These are phyloP conservation scores for Peromyscus maniculatus DNA, from an alignment of 2,113 vertebrate species.

Conservation along the genomic window DNA sequence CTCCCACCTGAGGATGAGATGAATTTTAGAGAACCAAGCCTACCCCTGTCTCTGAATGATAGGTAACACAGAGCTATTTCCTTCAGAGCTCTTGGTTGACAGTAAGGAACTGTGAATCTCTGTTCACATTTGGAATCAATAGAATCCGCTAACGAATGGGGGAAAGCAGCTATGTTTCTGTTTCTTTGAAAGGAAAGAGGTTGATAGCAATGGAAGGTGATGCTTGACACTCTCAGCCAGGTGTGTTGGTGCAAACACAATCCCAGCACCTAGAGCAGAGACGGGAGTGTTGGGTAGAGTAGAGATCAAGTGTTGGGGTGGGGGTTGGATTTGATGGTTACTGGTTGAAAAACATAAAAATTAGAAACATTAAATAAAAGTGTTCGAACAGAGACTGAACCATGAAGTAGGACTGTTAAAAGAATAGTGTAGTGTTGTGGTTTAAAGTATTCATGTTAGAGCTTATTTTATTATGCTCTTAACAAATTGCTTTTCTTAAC, in stretches of 20 bases:
- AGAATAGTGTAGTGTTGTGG: conserved; percentile 56
- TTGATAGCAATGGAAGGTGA: conserved; percentile 77
- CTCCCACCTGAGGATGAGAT: background rate
- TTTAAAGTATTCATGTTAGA: conserved; percentile 80
- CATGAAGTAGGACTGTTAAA: too few relatives aligned
- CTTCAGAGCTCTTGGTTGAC: conserved; percentile 80
- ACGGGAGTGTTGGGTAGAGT: background rate
- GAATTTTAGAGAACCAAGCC: background rate
- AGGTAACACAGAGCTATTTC: conserved; percentile 62
- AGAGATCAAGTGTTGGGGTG: background rate
- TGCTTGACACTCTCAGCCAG: conserved; percentile 53
- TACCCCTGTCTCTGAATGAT: background rate
- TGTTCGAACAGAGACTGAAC: background rate
- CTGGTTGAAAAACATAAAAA: background rate
- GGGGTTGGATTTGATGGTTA: background rate
- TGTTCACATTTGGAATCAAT: conserved; percentile 82
- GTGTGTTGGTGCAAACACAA: too few relatives aligned
- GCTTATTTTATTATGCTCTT: conserved; percentile 70
- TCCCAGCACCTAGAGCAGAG: background rate
- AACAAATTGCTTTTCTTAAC: conserved; percentile 60
- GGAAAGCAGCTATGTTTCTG: conserved; percentile 64
- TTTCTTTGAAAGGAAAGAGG: conserved; percentile 79
- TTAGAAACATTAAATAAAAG: background rate
- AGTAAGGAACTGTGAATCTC: conserved; percentile 85
- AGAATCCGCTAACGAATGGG: conserved; percentile 80